Evolutionary conservation across 2,888 invertebrate genomes (phyloP), one percentile per base, ranked within the genome.

Genomic region (Sinohyriopsis cumingii): DNA sequence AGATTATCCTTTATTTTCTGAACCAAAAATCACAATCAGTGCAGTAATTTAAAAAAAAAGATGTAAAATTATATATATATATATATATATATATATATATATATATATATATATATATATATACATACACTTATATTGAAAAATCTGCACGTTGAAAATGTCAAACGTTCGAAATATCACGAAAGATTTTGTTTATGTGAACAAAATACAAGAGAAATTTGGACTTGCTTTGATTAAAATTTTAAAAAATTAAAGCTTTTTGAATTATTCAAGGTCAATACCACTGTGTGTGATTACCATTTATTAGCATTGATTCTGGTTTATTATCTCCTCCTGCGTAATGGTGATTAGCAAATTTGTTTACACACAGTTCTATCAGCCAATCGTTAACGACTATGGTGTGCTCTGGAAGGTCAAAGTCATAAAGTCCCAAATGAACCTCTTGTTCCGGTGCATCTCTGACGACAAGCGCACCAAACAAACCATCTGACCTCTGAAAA

Each of bases 361-460:
- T 92, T 22, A 93, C 91, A 0, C 95, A 93, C 4, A 94, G 89
- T 0, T 92, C 91, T 79, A 94, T 94, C 59, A 94, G 92, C 96
- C 96, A 96, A 90, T 96, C 96, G 86, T 94, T 95, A 82, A 96
- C 91, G 22, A 96, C 87, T 91, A 96, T 93, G 4, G 95, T 94
- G 89, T 96, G 96, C 0, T 96, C 96, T 0, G 95, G 95, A 82
- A 96, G 91, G 91, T 96, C 96, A 87, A 94, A 95, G 90, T 96
- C 96, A 88, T 96, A 96, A 24, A 96, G 91, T 88, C 95, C 93
- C 80, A 94, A 95, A 91, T 96, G 96, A 60, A 95, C 95, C 87
- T 96, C 96, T 80, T 93, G 95, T 12, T 95, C 94, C 86, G 95
- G 95, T 76, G 78, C 53, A 59, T 80, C 75, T 12, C 83, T 73